Evolutionary conservation across 2,797 vertebrate genomes (phyloP), one percentile per base, ranked within the genome.

Genomic region (Argentina silus): DNA sequence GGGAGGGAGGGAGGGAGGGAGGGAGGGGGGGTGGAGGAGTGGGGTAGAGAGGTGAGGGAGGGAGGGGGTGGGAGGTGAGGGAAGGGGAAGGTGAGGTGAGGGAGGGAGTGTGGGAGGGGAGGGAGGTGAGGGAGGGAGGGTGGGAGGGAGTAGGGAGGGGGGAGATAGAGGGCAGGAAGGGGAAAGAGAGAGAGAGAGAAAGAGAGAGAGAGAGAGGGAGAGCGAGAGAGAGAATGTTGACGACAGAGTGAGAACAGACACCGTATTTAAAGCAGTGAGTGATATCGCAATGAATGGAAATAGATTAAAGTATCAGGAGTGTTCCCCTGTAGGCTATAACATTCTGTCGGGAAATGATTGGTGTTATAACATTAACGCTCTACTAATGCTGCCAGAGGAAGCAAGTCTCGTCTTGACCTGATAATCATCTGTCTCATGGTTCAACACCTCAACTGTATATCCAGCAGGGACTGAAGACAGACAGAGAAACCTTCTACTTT

Each of bases 1-100:
- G 69, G 81, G 88, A 90, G 14, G 84, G 69, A 69, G 67, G 81
- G 90, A 88, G 87, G 0, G 7, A 87, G 88, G 78, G 77, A 81
- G 60, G 48, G 69, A 82, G 70, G 64, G 90, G 81, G 90, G 88
- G 87, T 0, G 8, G 87, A 83, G 75, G 73, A 84, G 65, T 72
- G 72, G 82, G 86, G 86, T 10, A 85, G 44, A n/a, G n/a, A n/a
- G 79, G 87, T 88, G 83, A 91, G 86, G 1, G 10, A 90, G 78
- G 78, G 77, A 82, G 57, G 56, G 70, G 83, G 88, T 90, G 15
- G 83, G 72, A 69, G 69, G 23, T 89, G 82, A 89, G 88, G 87
- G 0, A 3, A 90, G 88, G 77, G 77, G 81, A 57, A 53, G 69
- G 83, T 88, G 91, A 19, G 86, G 15, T 61, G 68, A 67, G 7